These are phyloP conservation scores for Alouatta palliata DNA, from an alignment of 2,113 vertebrate species.

Conservation along the genomic window DNA sequence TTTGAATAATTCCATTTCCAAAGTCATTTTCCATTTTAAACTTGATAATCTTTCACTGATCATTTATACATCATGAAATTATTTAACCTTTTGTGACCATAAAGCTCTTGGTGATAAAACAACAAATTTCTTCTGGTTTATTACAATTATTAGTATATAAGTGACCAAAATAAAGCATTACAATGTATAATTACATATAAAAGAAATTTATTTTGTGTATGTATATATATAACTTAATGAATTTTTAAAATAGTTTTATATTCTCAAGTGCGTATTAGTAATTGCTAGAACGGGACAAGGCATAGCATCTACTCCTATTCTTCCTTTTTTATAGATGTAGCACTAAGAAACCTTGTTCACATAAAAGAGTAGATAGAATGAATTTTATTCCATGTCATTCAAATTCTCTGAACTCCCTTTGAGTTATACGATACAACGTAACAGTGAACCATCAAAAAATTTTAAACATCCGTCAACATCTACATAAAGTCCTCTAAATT, in stretches of 20 bases:
- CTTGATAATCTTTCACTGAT: not conserved
- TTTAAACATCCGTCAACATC: not conserved
- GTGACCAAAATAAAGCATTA: not conserved
- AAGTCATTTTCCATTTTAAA: conserved; percentile 31
- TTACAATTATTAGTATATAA: not conserved
- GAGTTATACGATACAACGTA: not conserved
- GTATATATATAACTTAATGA: not conserved
- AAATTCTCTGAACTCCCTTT: not conserved
- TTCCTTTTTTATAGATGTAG: not conserved
- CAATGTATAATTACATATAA: not conserved
- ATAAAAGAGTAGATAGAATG: not conserved
- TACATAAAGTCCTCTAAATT: conserved; percentile 26
- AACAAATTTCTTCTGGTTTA: not conserved
- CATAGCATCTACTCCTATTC: not conserved
- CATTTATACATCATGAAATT: not conserved
- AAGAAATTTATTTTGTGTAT: not conserved
- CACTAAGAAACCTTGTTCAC: not conserved
- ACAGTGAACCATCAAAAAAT: not conserved
- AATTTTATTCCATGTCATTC: not conserved
- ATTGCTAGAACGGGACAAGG: not conserved
- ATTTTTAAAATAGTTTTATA: not conserved
- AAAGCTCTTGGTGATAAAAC: not conserved
- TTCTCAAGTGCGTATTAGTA: not conserved
- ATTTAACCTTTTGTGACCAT: not conserved
- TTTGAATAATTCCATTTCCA: not conserved